Evolutionary conservation across 2,888 invertebrate species (phyloP).

Genomic region (Monochamus alternatus): DNA sequence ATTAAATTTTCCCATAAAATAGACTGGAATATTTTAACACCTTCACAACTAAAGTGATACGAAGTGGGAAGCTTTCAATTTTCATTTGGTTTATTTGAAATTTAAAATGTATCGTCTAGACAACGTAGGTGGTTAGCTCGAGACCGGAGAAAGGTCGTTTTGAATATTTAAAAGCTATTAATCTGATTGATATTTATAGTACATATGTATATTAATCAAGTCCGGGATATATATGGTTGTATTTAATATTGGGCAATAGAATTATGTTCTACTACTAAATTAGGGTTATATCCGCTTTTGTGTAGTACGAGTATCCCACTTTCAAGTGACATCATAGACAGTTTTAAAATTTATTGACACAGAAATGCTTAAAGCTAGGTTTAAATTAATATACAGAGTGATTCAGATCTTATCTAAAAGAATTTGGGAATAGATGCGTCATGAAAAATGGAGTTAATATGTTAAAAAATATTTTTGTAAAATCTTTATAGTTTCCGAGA

Average conservation of each 20-base stretch:
- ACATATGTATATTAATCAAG: conserved; percentile 29
- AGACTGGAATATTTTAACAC: conserved; percentile 36
- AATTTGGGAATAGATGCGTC: too few species aligned
- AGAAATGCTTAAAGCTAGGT: too few species aligned
- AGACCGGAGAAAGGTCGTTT: conserved; percentile 31
- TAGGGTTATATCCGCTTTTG: too few species aligned
- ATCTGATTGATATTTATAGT: conserved; percentile 34
- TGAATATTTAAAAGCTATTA: conserved; percentile 38
- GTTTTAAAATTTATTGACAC: too few species aligned
- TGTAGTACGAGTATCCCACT: not conserved
- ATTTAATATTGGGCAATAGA: not conserved
- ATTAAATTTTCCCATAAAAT: conserved; percentile 39
- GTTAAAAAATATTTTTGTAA: too few species aligned
- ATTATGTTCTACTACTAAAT: not conserved
- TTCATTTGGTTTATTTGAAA: conserved; percentile 32
- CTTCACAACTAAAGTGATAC: conserved; percentile 10
- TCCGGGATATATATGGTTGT: not conserved
- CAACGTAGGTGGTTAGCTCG: conserved; percentile 31
- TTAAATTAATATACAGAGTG: too few species aligned
- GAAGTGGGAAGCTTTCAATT: conserved; percentile 38
- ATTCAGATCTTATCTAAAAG: too few species aligned
- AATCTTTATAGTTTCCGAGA: too few species aligned
- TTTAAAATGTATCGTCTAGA: conserved; percentile 37
- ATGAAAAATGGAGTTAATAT: too few species aligned
- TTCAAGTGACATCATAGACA: not conserved